Evolutionary conservation across 2,797 vertebrate genomes (phyloP).

Genomic region (Pagetopsis macropterus): DNA sequence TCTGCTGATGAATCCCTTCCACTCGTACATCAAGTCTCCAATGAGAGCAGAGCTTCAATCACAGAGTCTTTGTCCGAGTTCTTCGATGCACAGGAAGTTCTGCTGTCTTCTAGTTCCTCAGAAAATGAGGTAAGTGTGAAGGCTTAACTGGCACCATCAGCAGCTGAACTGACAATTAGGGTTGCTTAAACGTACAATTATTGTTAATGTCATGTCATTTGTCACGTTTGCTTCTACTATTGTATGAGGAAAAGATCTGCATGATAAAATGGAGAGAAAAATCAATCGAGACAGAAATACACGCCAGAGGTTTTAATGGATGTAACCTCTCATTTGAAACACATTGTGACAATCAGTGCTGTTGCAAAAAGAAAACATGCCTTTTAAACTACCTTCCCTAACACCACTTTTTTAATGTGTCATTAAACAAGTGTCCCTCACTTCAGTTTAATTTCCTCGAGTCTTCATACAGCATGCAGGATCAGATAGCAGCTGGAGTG

Average conservation of each 20-base stretch:
- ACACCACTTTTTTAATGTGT: neutral
- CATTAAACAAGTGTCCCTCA: slow-evolving; percentile 22
- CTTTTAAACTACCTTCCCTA: no score
- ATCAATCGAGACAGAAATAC: neutral
- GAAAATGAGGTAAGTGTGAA: slow-evolving; percentile 92
- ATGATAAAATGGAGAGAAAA: neutral
- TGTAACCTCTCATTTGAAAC: neutral
- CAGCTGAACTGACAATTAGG: neutral
- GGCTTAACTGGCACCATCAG: slow-evolving; percentile 5
- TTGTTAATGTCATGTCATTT: slow-evolving; percentile 9
- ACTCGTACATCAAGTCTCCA: slow-evolving; percentile 94
- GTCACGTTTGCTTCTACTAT: slow-evolving; percentile 13
- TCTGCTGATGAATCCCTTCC: slow-evolving; percentile 84
- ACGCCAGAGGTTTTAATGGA: neutral
- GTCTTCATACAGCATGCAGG: slow-evolving; percentile 24
- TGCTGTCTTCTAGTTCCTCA: slow-evolving; percentile 96
- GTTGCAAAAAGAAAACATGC: no score
- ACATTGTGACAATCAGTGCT: slow-evolving; percentile 10
- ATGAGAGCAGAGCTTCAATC: slow-evolving; percentile 93
- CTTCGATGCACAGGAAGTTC: slow-evolving; percentile 97
- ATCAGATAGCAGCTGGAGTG: slow-evolving; percentile 49
- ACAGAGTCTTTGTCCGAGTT: slow-evolving; percentile 96
- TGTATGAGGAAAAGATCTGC: slow-evolving; percentile 1
- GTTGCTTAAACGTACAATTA: slow-evolving; percentile 10
- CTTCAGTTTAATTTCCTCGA: slow-evolving; percentile 6